These are phyloP conservation scores for Periparus ater DNA, from an alignment of 2,797 vertebrate species.

Conservation along the genomic window DNA sequence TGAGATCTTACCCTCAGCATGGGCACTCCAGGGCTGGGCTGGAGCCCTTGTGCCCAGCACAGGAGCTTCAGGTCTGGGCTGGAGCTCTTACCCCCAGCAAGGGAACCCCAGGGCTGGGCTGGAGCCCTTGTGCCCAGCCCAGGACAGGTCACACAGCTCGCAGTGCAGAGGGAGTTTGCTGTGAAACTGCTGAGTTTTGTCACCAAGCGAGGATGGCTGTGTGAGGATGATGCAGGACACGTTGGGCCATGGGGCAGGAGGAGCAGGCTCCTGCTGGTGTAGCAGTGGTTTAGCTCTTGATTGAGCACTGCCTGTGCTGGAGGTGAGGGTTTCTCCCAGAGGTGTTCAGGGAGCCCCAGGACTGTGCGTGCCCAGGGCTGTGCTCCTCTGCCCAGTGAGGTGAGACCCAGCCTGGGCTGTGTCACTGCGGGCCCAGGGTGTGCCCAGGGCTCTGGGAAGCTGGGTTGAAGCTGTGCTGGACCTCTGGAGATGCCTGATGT, in stretches of 20 bases:
- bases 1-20: neutral
- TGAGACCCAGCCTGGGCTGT: neutral
- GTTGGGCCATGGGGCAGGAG: neutral
- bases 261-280: fast-evolving
- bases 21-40: too few relatives aligned
- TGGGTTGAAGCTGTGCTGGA: neutral
- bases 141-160: fast-evolving
- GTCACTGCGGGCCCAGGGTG: fast-evolving
- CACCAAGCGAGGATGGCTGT: fast-evolving
- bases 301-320: neutral
- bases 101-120: too few relatives aligned
- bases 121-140: neutral
- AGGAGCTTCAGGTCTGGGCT: too few relatives aligned
- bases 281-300: fast-evolving
- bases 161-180: fast-evolving
- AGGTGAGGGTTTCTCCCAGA: neutral
- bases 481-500: neutral
- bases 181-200: neutral
- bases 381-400: fast-evolving
- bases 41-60: too few relatives aligned
- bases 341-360: neutral
- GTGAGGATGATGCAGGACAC: fast-evolving
- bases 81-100: too few relatives aligned
- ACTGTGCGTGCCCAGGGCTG: fast-evolving
- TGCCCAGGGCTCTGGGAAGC: neutral